Base-by-base conservation (phyloP, 2,888 invertebrate genomes). In the Rhagium mordax region DNA sequence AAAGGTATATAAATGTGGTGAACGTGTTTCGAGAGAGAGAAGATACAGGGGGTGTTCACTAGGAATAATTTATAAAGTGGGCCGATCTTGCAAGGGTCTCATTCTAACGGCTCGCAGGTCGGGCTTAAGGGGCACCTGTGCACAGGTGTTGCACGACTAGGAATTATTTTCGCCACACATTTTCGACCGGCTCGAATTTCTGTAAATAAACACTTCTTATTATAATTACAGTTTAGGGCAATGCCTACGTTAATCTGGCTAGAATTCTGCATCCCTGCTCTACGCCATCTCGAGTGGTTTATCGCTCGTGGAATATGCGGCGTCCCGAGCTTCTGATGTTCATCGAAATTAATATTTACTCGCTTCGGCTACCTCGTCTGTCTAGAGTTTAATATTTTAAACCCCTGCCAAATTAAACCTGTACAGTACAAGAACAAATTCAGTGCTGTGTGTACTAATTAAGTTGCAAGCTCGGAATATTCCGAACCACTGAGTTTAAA, bases 271-370 rank as follows among this genome's bases (percentile, higher is more conserved):
- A n/a, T 15, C 7, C 27, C 57, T 21, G 24, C 20, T 33, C 20
- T 27, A 13, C 16, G 18, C 16, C 18, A 33, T 41, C 60, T 60
- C 15, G 41, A 60, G 47, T 20, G 60, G 60, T 33, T 27, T 57
- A 57, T 60, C 41, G 10, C 60, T n/a, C n/a, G 33, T 15, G 20
- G 41, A 41, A 60, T 60, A 60, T 41, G 41, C 60, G 60, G 41
- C 20, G 7, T 41, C 51, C 29, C 53, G 24, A 10, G 20, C 69
- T 41, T 27, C 29, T 62, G 55, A 49, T 53, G 60, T 53, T 55
- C 71, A 47, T 59, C 48, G 65, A 60, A 74, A 71, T 74, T 74
- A 74, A 74, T 74, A 74, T 74, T 74, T 74, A 71, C 74, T 48
- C 49, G 57, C 27, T 64, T 13, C 53, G 69, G 51, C 21, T 61